These are phyloP conservation scores for Perca flavescens DNA, from an alignment of 2,113 vertebrate species.

Conservation along the genomic window DNA sequence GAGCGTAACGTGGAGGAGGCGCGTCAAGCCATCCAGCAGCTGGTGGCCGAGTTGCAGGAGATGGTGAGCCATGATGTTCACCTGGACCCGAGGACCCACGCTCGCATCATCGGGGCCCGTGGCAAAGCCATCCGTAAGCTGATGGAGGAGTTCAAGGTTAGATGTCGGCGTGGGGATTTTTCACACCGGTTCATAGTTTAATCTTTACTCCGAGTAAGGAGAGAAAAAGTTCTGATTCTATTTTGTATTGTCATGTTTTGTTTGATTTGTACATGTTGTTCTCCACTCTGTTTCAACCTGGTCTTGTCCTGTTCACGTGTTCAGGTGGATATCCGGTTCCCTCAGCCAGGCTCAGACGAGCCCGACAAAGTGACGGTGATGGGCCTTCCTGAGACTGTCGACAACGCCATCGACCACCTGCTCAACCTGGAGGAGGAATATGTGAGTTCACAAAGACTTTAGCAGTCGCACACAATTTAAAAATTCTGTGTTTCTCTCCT, in stretches of 20 bases:
- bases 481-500: neutral
- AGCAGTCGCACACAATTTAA: neutral
- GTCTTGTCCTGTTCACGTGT: neutral
- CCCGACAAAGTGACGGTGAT: slow-evolving; percentile 86
- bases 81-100: slow-evolving; percentile 87
- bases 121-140: slow-evolving; percentile 88
- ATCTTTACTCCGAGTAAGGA: neutral
- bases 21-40: slow-evolving; percentile 83
- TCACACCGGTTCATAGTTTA: neutral
- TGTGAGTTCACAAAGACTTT: slow-evolving; percentile 72
- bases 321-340: slow-evolving; percentile 89
- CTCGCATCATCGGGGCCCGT: slow-evolving; percentile 86
- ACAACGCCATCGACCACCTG: slow-evolving; percentile 87
- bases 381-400: slow-evolving; percentile 86
- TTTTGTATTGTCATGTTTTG: neutral
- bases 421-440: slow-evolving; percentile 90
- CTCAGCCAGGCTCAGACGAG: slow-evolving; percentile 85
- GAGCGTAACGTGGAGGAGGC: slow-evolving; percentile 86
- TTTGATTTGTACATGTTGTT: neutral
- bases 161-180: neutral
- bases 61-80: slow-evolving; percentile 87
- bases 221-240: neutral
- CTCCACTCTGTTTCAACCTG: too few species aligned
- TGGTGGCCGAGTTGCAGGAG: slow-evolving; percentile 86
- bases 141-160: slow-evolving; percentile 90